Evolutionary conservation across 2,888 invertebrate genomes (phyloP), one percentile per base, ranked within the genome.

Genomic region (Dascillus cervinus): DNA sequence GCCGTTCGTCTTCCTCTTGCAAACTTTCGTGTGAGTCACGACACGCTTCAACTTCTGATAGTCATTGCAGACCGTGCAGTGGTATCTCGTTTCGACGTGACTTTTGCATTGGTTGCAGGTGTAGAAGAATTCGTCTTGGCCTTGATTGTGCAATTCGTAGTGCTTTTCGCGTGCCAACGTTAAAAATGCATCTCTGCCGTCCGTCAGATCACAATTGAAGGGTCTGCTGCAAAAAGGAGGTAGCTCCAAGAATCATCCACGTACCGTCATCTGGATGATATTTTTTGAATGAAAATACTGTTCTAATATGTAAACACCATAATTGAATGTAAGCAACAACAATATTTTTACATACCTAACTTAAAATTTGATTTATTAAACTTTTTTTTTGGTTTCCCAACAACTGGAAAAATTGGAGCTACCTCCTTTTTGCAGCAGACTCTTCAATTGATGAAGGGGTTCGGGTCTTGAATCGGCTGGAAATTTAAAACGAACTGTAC

Each of bases 31-130:
- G 66, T 99, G 98, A 41, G 84, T 82, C n/a, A 98, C 94, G 20
- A 98, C 95, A 32, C 94, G 79, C 69, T 97, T 98, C 97, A 99
- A 98, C 77, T 96, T 97, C 70, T 91, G 88, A 67, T 91, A 99
- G 70, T 99, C 98, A 71, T 98, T 96, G 74, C 98, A 99, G 43
- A 89, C 84, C 38, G 87, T 90, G 71, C 98, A 98, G 67, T 99
- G 98, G 65, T 87, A 98, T 50, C 94, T 71, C 4, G 96, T 96
- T 67, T 96, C 95, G 36, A 97, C 92, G 53, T 92, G 89, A 46
- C 82, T 77, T 64, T 92, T 91, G 70, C 98, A 99, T 57, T 81
- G 84, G 73, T 99, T 98, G 71, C 98, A 99, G 13, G 94, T 96
- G 73, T 97, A 98, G 28, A 95, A 92, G 68, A 97, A 96, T 69